Conservation (phyloP, 2,888 invertebrate species). For the Synergus gifuensis region DNA sequence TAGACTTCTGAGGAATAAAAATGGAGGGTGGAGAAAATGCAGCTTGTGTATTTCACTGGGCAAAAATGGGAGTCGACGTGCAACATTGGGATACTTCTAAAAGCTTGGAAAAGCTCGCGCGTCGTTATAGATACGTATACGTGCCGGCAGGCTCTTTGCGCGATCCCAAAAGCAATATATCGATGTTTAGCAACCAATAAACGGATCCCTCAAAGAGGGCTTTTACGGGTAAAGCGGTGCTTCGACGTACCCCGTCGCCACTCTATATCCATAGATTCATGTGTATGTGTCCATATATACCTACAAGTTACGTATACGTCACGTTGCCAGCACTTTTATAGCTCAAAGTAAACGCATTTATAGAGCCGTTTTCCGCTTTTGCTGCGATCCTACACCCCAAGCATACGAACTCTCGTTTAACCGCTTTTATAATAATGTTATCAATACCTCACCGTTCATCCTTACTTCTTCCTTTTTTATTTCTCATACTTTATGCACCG, state of each 20-base stretch:
- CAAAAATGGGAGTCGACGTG: conserved; percentile 52
- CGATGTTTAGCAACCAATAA: conserved; percentile 78
- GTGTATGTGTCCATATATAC: conserved; percentile 48
- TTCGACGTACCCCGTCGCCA: conserved; percentile 62
- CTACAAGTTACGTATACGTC: conserved; percentile 60
- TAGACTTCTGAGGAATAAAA: background rate
- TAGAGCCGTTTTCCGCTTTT: conserved; percentile 69
- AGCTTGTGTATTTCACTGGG: conserved; percentile 49
- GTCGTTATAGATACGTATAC: conserved; percentile 55
- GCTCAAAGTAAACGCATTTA: conserved; percentile 76
- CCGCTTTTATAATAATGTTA: conserved; percentile 74
- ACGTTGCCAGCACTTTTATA: conserved; percentile 73
- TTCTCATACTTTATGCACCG: conserved; percentile 43
- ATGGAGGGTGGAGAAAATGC: conserved; percentile 10
- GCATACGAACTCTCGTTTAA: conserved; percentile 68
- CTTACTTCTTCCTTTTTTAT: conserved; percentile 53
- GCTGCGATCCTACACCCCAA: conserved; percentile 62
- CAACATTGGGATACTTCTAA: conserved; percentile 67
- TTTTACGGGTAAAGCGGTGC: conserved; percentile 76
- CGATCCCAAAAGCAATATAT: conserved; percentile 75
- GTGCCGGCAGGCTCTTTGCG: conserved; percentile 64
- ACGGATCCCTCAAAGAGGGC: conserved; percentile 77
- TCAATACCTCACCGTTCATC: conserved; percentile 64
- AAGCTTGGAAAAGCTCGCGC: conserved; percentile 68
- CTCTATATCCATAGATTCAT: conserved; percentile 49